Evolutionary conservation across 1,140 invertebrate genomes (phyloP), one percentile per base, ranked within the genome.

Genomic region (Pteromalus puparum): DNA sequence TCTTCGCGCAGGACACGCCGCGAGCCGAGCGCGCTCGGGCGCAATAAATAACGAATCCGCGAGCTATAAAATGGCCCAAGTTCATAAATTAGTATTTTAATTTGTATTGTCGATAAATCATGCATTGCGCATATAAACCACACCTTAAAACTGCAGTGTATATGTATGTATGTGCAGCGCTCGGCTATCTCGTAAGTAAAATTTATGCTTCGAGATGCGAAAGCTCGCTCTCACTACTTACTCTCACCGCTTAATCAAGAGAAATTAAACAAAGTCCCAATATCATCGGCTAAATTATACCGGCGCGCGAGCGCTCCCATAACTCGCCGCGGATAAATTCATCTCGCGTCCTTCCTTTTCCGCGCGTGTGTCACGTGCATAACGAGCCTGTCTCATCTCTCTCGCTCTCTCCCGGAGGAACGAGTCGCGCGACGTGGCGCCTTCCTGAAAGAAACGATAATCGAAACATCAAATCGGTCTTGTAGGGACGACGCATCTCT

Each of bases 1-100:
- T 73, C 46, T 26, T 26, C 67, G 21, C 67, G n/a, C 46, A 28
- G 42, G 28, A 77, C 42, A 34, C 9, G 12, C 67, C 21, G 24
- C 34, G 48, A 13, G 42, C 67, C 21, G 24, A 21, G 48, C 1
- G 42, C 67, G 30, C 79, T 67, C 2, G 30, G 34, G 28, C 79
- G 30, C 38, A 73, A 72, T 82, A 81, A 81, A 85, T 85, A 70
- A 85, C 65, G 38, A 81, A 82, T 77, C 30, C 34, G 13, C 74
- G 75, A 70, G 48, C 77, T 74, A 53, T 79, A 74, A 84, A 80
- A 81, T 68, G 1, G 53, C 18, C 78, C 78, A 81, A 84, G 73
- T 81, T 85, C 84, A 81, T 85, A 85, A 85, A 85, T 85, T 81
- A 85, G 84, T 82, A 82, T 85, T 85, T 85, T 81, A 85, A 81